phyloP scores from a whole-genome alignment of 2,797 vertebrate species.

The Cynodonichthys magdalenae region DNA sequence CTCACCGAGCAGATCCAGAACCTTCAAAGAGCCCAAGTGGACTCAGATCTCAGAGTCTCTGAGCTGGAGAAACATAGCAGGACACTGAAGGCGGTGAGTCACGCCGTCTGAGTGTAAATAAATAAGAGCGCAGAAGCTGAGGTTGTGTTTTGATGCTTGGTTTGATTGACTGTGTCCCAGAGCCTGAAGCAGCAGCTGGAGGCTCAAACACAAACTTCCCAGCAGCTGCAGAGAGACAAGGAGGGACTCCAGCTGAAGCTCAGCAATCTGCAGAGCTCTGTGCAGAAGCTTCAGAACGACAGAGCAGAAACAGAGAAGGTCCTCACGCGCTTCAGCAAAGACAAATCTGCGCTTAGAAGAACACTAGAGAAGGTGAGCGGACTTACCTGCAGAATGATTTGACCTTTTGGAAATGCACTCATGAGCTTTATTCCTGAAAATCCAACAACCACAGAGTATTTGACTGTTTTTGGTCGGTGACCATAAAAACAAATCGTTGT shows the following conservation, averaged over 20 bases:
- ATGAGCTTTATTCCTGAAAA: neutral
- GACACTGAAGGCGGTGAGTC: conserved; percentile 74
- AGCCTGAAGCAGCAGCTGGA: conserved; percentile 71
- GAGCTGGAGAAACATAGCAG: conserved; percentile 74
- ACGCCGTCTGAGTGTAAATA: neutral
- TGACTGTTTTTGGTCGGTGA: conserved; percentile 34
- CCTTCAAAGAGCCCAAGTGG: conserved; percentile 71
- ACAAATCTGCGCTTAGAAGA: conserved; percentile 76
- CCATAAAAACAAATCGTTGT: conserved; percentile 21
- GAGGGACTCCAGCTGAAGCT: conserved; percentile 71
- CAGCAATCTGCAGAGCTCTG: conserved; percentile 62
- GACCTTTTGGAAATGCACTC: neutral
- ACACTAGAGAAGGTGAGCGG: conserved; percentile 80
- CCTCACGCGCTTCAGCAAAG: conserved; percentile 72
- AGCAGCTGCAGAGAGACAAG: conserved; percentile 68
- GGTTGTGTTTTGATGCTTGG: conserved; percentile 14
- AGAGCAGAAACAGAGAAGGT: conserved; percentile 73
- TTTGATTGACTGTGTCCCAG: conserved; percentile 53
- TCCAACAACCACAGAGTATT: neutral
- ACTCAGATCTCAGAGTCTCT: conserved; percentile 60
- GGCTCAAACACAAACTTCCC: conserved; percentile 62
- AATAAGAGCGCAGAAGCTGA: conserved; percentile 5
- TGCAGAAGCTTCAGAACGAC: conserved; percentile 72
- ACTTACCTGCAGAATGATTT: neutral
- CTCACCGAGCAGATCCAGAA: conserved; percentile 71